Evolutionary conservation across 2,797 vertebrate species (phyloP).

Genomic region (Austrolebias charrua): DNA sequence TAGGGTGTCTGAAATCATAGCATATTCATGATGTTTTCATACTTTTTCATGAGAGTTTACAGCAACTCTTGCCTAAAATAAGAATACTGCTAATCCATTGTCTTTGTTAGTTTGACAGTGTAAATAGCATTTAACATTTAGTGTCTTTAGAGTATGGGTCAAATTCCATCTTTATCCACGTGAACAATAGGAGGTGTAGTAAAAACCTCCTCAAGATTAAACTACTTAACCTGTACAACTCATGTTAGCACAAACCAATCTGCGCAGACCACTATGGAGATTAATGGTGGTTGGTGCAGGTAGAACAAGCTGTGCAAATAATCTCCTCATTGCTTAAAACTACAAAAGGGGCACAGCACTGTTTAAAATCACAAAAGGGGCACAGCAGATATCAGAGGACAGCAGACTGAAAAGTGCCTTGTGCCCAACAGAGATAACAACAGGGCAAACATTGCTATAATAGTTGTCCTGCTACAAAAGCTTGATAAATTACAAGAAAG

Average conservation of each 20-base stretch:
- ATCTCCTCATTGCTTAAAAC: slow-evolving; percentile 42
- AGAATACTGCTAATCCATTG: no score
- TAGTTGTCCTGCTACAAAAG: slow-evolving; percentile 44
- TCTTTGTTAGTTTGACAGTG: no score
- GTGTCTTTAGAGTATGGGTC: not conserved
- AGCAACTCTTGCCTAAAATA: no score
- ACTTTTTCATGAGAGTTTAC: no score
- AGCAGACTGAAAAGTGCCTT: slow-evolving; percentile 43
- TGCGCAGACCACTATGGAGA: slow-evolving; percentile 21
- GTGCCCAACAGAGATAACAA: slow-evolving; percentile 72
- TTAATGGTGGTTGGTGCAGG: not conserved
- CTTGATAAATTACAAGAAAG: slow-evolving; percentile 68
- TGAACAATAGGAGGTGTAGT: not conserved
- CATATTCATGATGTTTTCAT: no score
- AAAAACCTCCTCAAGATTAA: slow-evolving; percentile 5
- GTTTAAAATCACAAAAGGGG: slow-evolving; percentile 46
- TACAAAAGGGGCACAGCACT: slow-evolving; percentile 52
- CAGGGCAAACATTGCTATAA: slow-evolving; percentile 47
- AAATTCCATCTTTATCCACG: not conserved
- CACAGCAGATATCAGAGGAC: slow-evolving; percentile 43
- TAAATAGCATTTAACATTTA: not conserved
- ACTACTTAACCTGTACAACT: slow-evolving; percentile 26
- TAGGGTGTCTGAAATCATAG: not conserved
- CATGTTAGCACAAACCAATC: slow-evolving; percentile 37
- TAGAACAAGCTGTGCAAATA: slow-evolving; percentile 47